phyloP scores from a whole-genome alignment of 2,797 vertebrate genomes.

The Neosilurus mollespiculum region DNA sequence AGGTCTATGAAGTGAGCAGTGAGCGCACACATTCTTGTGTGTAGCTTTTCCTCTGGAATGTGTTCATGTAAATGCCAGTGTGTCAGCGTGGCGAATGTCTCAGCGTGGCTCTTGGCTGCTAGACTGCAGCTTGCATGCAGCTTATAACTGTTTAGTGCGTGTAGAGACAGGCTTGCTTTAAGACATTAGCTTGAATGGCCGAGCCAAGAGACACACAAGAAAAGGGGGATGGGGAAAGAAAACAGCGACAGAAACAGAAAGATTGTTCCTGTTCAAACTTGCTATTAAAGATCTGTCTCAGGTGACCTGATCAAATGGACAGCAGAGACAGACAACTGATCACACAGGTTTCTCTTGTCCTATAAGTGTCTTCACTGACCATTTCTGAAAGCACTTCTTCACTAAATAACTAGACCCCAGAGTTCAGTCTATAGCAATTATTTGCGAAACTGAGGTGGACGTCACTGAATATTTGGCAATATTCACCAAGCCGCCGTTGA shows the following conservation, averaged over 20 bases:
- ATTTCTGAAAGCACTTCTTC: not conserved
- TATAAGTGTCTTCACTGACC: not conserved
- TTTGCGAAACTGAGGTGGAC: too few relatives aligned
- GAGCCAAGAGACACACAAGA: slow-evolving; percentile 37
- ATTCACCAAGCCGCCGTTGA: too few relatives aligned
- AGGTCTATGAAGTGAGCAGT: slow-evolving; percentile 3
- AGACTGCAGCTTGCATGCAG: slow-evolving; percentile 14
- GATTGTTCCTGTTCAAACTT: not conserved
- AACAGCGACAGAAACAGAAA: not conserved
- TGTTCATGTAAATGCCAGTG: slow-evolving; percentile 16
- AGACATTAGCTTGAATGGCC: slow-evolving; percentile 54
- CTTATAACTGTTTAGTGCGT: slow-evolving; percentile 47
- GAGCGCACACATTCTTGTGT: slow-evolving; percentile 1
- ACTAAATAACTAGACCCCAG: not conserved
- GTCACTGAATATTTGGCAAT: too few relatives aligned
- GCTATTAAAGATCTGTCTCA: not conserved
- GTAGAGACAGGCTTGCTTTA: slow-evolving; percentile 58
- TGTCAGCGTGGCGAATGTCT: slow-evolving; percentile 11
- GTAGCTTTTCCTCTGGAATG: not conserved
- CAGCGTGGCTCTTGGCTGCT: slow-evolving; percentile 35
- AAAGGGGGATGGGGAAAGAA: not conserved
- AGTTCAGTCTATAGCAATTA: not conserved
- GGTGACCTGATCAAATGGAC: not conserved
- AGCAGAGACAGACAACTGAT: not conserved
- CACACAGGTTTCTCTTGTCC: not conserved